A percentile compares a stretch with the other conserved stretches of the same genome.
These are phyloP conservation scores for Chymomyza amoena DNA, from an alignment of 2,888 invertebrate genomes.

Conservation along the genomic window DNA sequence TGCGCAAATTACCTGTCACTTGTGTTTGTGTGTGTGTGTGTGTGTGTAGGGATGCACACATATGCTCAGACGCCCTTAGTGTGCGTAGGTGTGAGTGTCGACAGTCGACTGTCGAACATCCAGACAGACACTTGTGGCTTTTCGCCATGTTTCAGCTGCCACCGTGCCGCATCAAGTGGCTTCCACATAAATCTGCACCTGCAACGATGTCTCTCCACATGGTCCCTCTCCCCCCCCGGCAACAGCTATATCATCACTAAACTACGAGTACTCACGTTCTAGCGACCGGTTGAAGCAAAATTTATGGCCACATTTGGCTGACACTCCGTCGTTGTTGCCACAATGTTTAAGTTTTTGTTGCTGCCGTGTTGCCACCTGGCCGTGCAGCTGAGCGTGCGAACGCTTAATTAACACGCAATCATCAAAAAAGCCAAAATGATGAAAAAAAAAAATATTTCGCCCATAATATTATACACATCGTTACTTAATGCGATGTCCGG, in stretches of 20 bases:
- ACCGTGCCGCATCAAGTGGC: neutral
- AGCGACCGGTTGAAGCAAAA: slow-evolving; percentile 16
- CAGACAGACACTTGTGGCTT: slow-evolving; percentile 33
- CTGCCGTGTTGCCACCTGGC: neutral
- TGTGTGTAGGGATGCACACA: slow-evolving; percentile 26
- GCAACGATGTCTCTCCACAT: neutral
- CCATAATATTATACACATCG: too few species aligned
- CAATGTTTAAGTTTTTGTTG: neutral
- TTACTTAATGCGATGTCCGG: too few species aligned
- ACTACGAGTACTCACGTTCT: neutral
- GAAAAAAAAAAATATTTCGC: neutral
- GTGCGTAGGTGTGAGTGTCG: slow-evolving; percentile 9
- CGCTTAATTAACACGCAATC: slow-evolving; percentile 63
- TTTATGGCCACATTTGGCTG: slow-evolving; percentile 40
- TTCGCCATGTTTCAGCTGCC: slow-evolving; percentile 31
- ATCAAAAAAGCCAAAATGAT: slow-evolving; percentile 26
- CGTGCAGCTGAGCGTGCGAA: slow-evolving; percentile 58
- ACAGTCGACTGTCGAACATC: neutral
- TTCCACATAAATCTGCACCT: neutral
- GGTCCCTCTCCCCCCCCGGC: too few species aligned
- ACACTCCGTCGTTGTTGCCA: neutral
- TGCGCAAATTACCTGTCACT: slow-evolving; percentile 71
- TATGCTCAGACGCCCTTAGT: neutral
- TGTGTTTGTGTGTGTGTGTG: slow-evolving; percentile 49
- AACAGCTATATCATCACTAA: neutral